Evolutionary conservation across 2,113 vertebrate species (phyloP).

Genomic region (Alces alces): DNA sequence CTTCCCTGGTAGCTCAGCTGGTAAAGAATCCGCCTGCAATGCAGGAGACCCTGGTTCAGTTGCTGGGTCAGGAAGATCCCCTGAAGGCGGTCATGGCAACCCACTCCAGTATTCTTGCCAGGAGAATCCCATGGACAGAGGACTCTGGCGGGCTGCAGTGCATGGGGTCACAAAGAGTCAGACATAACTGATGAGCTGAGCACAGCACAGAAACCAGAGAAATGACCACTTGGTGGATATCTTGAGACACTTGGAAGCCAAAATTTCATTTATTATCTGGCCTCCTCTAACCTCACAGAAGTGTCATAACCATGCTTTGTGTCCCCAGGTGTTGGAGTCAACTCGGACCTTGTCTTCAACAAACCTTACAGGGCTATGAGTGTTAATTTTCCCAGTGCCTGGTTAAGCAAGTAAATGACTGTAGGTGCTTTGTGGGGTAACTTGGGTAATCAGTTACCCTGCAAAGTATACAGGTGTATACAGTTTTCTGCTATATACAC

Average conservation of each 20-base stretch:
- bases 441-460: not conserved
- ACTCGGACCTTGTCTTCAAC: not conserved
- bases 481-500: not conserved
- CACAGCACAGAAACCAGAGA: fast-evolving
- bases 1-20: not conserved
- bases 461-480: not conserved
- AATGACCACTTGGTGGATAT: not conserved
- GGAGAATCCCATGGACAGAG: not conserved
- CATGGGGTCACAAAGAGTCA: not conserved
- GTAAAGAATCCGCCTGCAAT: not conserved
- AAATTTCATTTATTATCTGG: not conserved
- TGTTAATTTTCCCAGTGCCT: not conserved
- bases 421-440: not conserved
- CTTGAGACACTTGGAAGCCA: not conserved
- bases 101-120: not conserved
- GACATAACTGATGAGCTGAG: not conserved
- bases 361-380: not conserved
- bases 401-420: not conserved
- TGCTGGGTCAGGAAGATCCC: not conserved
- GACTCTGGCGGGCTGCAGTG: not conserved
- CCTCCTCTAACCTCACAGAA: not conserved
- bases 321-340: not conserved
- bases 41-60: not conserved
- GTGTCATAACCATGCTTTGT: not conserved
- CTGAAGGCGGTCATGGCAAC: not conserved